Base-by-base conservation (phyloP, 2,113 vertebrate genomes). In the Connochaetes taurinus region DNA sequence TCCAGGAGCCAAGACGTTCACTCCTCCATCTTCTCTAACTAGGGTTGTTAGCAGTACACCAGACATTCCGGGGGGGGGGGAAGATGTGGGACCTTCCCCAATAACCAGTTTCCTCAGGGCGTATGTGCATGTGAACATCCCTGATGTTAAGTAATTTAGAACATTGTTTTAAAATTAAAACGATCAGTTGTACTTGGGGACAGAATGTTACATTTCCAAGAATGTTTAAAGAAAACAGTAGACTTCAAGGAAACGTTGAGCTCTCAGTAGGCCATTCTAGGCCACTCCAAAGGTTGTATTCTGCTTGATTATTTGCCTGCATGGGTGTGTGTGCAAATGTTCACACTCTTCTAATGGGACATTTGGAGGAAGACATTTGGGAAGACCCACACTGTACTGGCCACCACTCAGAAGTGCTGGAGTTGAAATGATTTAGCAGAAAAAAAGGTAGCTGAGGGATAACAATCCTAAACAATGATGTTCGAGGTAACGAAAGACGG, bases 131-230 rank as follows among this genome's bases (percentile, higher is more conserved):
- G 29, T 88, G 60, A 82, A 58, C 57, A 58, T 87, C 88, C 40
- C 45, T 92, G n/a, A 85, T 47, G 57, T 74, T 85, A 82, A 86
- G 27, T 92, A 85, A 87, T 91, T 95, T 92, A 85, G 82, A 90
- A 16, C 9, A 40, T 2, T 78, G 5, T 95, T 91, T 95, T 23
- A 91, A 86, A 95, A 90, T 85, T 43, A 80, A 81, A 96, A 62
- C 3, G 45, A 84, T 14, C 11, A 50, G 33, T 58, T 90, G 33
- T n/a, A 50, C 92, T 94, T 90, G 2, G 67, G 53, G 27, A 58
- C 33, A 82, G 21, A 62, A 94, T 52, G 23, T 52, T 50, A 85
- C 76, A 83, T 31, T 84, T 62, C 87, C 15, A 62, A 78, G 53
- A 76, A 31, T 5, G 6, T 90, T 84, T 81, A 53, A n/a, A 82